phyloP scores from a whole-genome alignment of 2,888 invertebrate species.

The Tupiocoris notatus region DNA sequence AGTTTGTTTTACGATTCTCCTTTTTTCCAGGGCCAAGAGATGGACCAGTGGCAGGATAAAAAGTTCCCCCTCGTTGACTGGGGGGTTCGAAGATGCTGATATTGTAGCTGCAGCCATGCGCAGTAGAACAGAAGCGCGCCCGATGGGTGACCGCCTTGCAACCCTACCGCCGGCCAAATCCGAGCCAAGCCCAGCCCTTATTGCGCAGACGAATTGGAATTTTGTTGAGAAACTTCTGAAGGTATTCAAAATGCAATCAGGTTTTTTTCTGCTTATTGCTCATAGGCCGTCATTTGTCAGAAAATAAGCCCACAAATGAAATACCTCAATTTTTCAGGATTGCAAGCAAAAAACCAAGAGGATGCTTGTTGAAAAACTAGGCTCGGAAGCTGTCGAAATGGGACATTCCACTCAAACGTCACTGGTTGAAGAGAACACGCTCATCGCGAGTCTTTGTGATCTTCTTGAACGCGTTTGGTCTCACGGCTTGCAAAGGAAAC shows the following conservation, averaged over 20 bases:
- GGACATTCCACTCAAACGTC: conserved; percentile 81
- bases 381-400: conserved; percentile 90
- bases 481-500: conserved; percentile 91
- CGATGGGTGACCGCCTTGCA: conserved; percentile 47
- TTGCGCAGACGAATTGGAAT: conserved; percentile 95
- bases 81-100: conserved; percentile 28
- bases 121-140: conserved; percentile 48
- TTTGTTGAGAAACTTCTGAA: conserved; percentile 96
- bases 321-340: too few relatives aligned
- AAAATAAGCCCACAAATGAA: too few relatives aligned
- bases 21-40: conserved; percentile 20
- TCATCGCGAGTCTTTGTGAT: conserved; percentile 97
- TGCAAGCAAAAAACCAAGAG: conserved; percentile 94
- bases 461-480: conserved; percentile 96
- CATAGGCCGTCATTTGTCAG: too few relatives aligned
- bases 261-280: conserved; percentile 11
- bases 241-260: conserved; percentile 57
- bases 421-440: conserved; percentile 86
- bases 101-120: conserved; percentile 12
- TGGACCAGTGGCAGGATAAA: conserved; percentile 26
- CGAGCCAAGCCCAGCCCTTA: conserved; percentile 72
- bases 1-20: too few relatives aligned
- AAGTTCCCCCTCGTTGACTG: conserved; percentile 15
- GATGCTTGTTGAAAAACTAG: conserved; percentile 99
- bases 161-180: conserved; percentile 46